phyloP scores from a whole-genome alignment of 2,113 vertebrate genomes.

The Meles meles region DNA sequence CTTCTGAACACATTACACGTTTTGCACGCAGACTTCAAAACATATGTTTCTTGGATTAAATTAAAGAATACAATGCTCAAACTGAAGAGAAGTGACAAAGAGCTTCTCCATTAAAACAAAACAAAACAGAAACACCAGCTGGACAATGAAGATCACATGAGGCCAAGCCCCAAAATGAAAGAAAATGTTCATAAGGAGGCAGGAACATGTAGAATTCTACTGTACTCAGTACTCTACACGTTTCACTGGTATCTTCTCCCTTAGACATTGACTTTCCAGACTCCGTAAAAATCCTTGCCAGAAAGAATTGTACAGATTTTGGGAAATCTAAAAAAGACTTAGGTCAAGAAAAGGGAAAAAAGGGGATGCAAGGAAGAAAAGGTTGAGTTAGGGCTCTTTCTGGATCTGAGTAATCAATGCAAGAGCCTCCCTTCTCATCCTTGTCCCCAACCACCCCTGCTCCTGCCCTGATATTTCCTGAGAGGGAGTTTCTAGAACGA shows the following conservation, averaged over 20 bases:
- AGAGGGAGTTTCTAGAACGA: background rate
- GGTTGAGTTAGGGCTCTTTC: background rate
- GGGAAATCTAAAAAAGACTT: background rate
- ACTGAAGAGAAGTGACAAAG: background rate
- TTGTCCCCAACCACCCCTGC: no score
- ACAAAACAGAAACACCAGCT: background rate
- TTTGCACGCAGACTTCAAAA: background rate
- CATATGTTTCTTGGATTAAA: background rate
- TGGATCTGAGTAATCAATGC: background rate
- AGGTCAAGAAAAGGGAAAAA: background rate
- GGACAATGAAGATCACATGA: background rate
- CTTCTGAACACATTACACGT: background rate
- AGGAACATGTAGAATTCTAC: accelerated
- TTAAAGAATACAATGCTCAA: background rate
- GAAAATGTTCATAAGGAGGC: background rate
- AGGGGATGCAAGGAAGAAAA: background rate
- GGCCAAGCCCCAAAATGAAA: background rate
- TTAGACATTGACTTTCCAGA: background rate
- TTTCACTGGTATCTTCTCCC: background rate
- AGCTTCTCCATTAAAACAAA: background rate
- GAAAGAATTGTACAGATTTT: background rate
- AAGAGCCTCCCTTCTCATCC: accelerated
- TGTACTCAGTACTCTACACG: accelerated
- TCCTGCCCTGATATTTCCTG: background rate
- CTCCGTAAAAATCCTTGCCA: background rate